Conservation (phyloP, 2,113 vertebrate genomes). For the Falcunculus frontatus region DNA sequence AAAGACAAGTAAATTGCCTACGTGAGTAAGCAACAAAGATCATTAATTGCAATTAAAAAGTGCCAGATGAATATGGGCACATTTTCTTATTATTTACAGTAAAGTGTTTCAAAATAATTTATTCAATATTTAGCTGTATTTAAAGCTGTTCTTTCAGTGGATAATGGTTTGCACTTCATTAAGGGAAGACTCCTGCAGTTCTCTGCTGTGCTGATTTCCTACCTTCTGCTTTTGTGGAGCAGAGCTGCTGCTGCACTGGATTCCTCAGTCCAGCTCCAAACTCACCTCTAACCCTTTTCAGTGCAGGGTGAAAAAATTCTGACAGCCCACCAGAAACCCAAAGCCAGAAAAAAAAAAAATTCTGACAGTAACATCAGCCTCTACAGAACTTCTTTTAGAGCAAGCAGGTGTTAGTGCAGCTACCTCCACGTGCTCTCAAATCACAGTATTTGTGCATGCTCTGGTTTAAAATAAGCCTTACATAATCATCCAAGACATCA, state of each 20-base stretch:
- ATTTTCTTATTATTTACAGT: slow-evolving; percentile 29
- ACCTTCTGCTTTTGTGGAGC: not conserved
- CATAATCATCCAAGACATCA: not conserved
- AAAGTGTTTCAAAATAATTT: slow-evolving; percentile 2
- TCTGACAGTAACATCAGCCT: not conserved
- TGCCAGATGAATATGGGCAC: not conserved
- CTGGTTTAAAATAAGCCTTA: slow-evolving; percentile 19
- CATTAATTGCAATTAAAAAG: slow-evolving; percentile 12
- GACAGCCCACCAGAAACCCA: not conserved
- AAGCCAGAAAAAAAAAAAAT: not conserved
- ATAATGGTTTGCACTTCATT: not conserved
- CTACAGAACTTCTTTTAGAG: not conserved
- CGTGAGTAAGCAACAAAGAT: not conserved
- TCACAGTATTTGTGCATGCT: not conserved
- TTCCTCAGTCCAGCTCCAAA: not conserved
- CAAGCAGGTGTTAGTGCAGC: not conserved
- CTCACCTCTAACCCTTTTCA: not conserved
- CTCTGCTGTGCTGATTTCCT: not conserved
- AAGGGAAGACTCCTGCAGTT: not conserved
- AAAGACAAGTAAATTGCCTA: not conserved
- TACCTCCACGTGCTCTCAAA: not conserved
- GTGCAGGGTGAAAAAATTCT: not conserved
- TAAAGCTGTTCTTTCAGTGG: not conserved
- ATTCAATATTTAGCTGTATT: slow-evolving; percentile 29
- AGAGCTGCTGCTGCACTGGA: not conserved